Evolutionary conservation across 2,797 vertebrate species (phyloP).

Genomic region (Salmo trutta): DNA sequence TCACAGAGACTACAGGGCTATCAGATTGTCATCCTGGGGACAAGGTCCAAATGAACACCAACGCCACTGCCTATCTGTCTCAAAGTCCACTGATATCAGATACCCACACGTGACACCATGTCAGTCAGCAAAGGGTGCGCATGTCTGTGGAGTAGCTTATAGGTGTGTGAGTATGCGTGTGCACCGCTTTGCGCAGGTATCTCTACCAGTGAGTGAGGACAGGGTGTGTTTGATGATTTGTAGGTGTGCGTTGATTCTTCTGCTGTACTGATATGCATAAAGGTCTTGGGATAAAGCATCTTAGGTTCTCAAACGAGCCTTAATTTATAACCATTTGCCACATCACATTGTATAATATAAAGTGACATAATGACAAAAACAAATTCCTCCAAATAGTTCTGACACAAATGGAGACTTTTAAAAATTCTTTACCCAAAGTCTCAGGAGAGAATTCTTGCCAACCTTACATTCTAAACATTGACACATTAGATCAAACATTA

Average conservation of each 20-base stretch:
- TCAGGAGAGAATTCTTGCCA: neutral
- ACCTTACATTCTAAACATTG: neutral
- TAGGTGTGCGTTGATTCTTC: neutral
- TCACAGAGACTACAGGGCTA: neutral
- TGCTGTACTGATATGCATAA: neutral
- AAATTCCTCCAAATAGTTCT: neutral
- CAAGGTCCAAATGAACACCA: conserved; percentile 23
- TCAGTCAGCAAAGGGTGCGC: neutral
- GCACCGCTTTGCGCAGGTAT: neutral
- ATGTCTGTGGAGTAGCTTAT: neutral
- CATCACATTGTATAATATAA: neutral
- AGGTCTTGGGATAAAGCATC: neutral
- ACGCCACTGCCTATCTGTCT: neutral
- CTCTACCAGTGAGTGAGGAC: neutral
- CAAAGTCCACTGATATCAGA: conserved; percentile 21
- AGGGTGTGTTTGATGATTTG: neutral
- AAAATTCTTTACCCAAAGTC: neutral
- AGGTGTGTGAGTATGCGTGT: neutral
- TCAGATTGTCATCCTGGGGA: neutral
- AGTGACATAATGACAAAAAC: neutral
- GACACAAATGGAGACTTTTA: neutral
- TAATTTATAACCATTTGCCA: neutral
- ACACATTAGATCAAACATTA: neutral
- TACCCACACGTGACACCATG: conserved; percentile 15
- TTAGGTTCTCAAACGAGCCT: neutral